Evolutionary conservation across 2,113 vertebrate genomes (phyloP), one percentile per base, ranked within the genome.

Genomic region (Alces alces): DNA sequence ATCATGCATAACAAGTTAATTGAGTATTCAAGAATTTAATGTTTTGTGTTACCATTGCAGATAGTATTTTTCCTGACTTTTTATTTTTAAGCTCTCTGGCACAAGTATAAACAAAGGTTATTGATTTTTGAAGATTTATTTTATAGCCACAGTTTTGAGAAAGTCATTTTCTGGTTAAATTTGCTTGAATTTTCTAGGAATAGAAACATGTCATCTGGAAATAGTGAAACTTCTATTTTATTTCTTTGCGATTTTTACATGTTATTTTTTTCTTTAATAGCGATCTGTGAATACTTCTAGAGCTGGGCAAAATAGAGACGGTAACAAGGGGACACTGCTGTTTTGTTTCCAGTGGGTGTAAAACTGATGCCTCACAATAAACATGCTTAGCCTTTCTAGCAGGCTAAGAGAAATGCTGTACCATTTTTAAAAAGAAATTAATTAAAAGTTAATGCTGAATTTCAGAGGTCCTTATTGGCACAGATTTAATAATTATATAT

Each of bases 391-490:
- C 12, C 33, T 76, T 93, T 87, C 33, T 19, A 50, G 27, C 11
- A 83, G 87, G 39, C 64, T 91, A 66, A 93, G 87, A 55, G 76
- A 57, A 66, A 94, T 61, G 83, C 60, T 83, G 36, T 7, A 57
- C 25, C 8, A 30, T 58, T 85, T 89, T 3, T 0, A n/a, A n/a
- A 87, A 47, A 79, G 4, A 80, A 79, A 80, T 58, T n/a, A 86
- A 95, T 93, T 90, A 73, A 86, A 96, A 93, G 39, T 86, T 61
- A 73, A 61, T 79, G 85, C 57, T 80, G n/a, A 70, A 91, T 93
- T 86, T 93, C 60, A 76, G 60, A 61, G 86, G 86, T 86, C 58
- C 45, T 97, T 93, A 33, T 97, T 82, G 54, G 36, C 7, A 93
- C 15, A 19, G 66, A 57, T 89, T 89, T 89, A 92, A 66, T 76